These are phyloP conservation scores for Agriopis marginaria DNA, from an alignment of 2,888 invertebrate species.

Conservation along the genomic window DNA sequence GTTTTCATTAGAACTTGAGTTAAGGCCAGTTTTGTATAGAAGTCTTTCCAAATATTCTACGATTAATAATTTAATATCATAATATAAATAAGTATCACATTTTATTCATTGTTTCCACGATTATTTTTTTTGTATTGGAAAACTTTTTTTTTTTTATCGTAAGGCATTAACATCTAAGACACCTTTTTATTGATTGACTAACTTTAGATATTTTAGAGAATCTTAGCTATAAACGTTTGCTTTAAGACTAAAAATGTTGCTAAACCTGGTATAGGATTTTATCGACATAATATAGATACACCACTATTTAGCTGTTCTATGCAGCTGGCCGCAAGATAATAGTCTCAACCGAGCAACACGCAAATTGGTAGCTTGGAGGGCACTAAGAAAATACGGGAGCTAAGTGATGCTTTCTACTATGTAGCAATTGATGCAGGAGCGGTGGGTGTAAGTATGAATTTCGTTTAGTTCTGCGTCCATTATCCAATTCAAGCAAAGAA, in stretches of 20 bases:
- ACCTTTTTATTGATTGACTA: too few relatives aligned
- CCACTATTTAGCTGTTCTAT: conserved; percentile 47
- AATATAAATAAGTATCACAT: neutral
- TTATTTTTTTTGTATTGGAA: too few relatives aligned
- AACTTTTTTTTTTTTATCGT: too few relatives aligned
- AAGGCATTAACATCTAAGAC: too few relatives aligned
- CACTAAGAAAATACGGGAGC: conserved; percentile 47
- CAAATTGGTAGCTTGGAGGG: conserved; percentile 60
- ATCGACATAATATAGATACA: conserved; percentile 6
- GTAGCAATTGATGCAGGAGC: neutral
- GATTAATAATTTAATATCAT: too few relatives aligned
- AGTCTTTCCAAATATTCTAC: too few relatives aligned
- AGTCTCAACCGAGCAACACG: conserved; percentile 56
- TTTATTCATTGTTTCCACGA: neutral
- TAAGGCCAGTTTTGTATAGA: too few relatives aligned
- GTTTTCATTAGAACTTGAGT: too few relatives aligned
- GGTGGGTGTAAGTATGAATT: neutral
- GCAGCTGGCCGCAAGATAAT: conserved; percentile 60
- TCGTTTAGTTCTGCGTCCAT: too few relatives aligned
- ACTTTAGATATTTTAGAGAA: too few relatives aligned
- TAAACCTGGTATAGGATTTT: neutral
- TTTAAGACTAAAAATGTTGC: neutral
- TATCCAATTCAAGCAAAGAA: too few relatives aligned
- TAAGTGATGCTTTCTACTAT: neutral
- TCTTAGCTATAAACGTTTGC: too few relatives aligned